A percentile compares a stretch with the other conserved stretches of the same genome.
These are phyloP conservation scores for Ladona fulva DNA, from an alignment of 1,140 invertebrate genomes.

Conservation along the genomic window DNA sequence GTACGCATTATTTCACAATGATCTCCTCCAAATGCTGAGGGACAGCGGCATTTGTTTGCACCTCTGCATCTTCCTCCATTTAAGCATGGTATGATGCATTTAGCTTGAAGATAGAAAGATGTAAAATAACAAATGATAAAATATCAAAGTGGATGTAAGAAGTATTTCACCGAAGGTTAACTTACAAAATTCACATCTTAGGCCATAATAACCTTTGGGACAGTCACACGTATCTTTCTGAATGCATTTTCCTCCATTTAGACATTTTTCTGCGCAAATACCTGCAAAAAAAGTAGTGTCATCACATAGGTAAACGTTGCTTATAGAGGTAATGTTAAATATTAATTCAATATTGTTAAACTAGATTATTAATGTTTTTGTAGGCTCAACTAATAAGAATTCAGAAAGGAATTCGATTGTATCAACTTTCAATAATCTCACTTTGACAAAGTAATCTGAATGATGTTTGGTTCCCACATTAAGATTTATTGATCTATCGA, in stretches of 20 bases:
- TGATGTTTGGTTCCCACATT: no score
- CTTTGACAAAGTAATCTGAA: no score
- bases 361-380: no score
- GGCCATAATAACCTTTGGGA: slow-evolving; percentile 79
- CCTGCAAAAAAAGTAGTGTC: slow-evolving; percentile 46
- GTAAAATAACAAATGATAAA: background rate
- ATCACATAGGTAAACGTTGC: no score
- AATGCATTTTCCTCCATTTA: slow-evolving; percentile 89
- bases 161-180: slow-evolving; percentile 25
- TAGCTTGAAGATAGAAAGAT: slow-evolving; percentile 46
- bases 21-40: slow-evolving; percentile 63
- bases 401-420: no score
- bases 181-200: slow-evolving; percentile 84
- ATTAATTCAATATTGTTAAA: no score
- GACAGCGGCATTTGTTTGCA: slow-evolving; percentile 76
- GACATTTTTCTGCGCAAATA: slow-evolving; percentile 81
- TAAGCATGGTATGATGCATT: slow-evolving; percentile 79
- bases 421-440: no score
- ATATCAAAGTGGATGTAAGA: no score
- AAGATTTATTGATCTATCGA: no score
- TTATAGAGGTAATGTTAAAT: no score
- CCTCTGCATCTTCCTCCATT: slow-evolving; percentile 77
- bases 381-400: no score
- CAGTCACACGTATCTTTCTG: slow-evolving; percentile 87
- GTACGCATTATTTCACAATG: slow-evolving; percentile 62